A percentile compares a stretch with the other conserved stretches of the same genome.
Evolutionary conservation across 37 sponge, comb jelly and placozoan genomes (phyloP).

Genomic region (Beroe forskalii): DNA sequence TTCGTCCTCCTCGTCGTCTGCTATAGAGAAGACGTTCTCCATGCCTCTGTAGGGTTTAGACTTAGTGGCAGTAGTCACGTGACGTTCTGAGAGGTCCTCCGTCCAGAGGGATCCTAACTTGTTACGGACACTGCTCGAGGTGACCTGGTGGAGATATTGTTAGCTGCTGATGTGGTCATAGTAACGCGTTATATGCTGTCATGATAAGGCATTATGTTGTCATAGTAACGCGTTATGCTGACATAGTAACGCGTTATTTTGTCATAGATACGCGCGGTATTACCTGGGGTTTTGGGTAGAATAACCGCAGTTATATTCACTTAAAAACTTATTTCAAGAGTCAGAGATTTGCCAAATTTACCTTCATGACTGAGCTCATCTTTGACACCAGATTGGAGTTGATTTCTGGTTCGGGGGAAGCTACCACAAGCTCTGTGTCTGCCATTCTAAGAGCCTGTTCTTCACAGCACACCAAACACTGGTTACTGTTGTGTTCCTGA

Average conservation of each 20-base stretch:
- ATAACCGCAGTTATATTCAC: too few relatives aligned
- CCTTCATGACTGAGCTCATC: slow-evolving; percentile 66
- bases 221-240: too few relatives aligned
- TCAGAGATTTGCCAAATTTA: too few relatives aligned
- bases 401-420: background rate
- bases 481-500: slow-evolving; percentile 1
- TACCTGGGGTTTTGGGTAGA: too few relatives aligned
- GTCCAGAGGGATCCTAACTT: slow-evolving; percentile 34
- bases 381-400: slow-evolving; percentile 35
- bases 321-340: too few relatives aligned
- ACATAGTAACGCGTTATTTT: too few relatives aligned
- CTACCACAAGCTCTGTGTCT: background rate
- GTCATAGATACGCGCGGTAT: too few relatives aligned
- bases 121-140: slow-evolving; percentile 10
- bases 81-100: slow-evolving; percentile 17
- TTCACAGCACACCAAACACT: slow-evolving; percentile 56
- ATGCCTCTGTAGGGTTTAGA: slow-evolving; percentile 74
- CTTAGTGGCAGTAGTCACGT: slow-evolving; percentile 19
- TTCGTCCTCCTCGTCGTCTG: slow-evolving; percentile 81
- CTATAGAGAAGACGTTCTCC: slow-evolving; percentile 86
- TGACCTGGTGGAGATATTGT: slow-evolving; percentile 13
- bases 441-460: background rate
- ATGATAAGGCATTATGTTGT: too few relatives aligned
- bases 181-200: too few relatives aligned
- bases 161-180: too few relatives aligned